Evolutionary conservation across 2,113 vertebrate genomes (phyloP).

Genomic region (Cottus gobio): DNA sequence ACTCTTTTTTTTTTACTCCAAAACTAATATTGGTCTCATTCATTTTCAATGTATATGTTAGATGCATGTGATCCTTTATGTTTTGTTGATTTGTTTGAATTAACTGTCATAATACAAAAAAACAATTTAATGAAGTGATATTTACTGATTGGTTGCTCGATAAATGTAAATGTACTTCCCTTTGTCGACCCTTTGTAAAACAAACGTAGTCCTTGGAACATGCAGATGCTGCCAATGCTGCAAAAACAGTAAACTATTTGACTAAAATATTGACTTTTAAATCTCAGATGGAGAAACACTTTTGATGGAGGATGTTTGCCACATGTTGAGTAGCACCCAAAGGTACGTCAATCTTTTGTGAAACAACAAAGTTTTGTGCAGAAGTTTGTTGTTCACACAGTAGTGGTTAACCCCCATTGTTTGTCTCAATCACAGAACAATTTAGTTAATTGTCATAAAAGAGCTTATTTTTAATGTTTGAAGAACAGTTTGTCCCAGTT

Average conservation of each 20-base stretch:
- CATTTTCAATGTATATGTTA: neutral
- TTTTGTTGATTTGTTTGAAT: neutral
- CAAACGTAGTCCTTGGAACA: neutral
- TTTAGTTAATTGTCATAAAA: neutral
- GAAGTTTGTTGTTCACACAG: neutral
- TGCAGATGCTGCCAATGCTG: neutral
- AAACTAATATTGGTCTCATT: neutral
- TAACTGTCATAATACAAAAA: neutral
- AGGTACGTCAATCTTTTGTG: slow-evolving; percentile 5
- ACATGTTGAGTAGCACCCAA: slow-evolving; percentile 13
- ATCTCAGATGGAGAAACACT: slow-evolving; percentile 54
- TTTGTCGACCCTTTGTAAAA: neutral
- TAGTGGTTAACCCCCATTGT: neutral
- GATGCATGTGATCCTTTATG: neutral
- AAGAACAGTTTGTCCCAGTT: neutral
- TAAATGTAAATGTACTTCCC: neutral
- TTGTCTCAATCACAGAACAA: neutral
- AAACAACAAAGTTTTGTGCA: neutral
- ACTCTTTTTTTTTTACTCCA: neutral
- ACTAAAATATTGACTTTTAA: neutral
- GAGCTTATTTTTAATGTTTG: neutral
- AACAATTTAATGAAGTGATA: no score
- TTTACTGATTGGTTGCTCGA: neutral
- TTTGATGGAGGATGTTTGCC: slow-evolving; percentile 20
- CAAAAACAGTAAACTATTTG: neutral